Evolutionary conservation across 2,797 vertebrate species (phyloP), one percentile per base, ranked within the genome.

Genomic region (Mormyrops attenuatus): DNA sequence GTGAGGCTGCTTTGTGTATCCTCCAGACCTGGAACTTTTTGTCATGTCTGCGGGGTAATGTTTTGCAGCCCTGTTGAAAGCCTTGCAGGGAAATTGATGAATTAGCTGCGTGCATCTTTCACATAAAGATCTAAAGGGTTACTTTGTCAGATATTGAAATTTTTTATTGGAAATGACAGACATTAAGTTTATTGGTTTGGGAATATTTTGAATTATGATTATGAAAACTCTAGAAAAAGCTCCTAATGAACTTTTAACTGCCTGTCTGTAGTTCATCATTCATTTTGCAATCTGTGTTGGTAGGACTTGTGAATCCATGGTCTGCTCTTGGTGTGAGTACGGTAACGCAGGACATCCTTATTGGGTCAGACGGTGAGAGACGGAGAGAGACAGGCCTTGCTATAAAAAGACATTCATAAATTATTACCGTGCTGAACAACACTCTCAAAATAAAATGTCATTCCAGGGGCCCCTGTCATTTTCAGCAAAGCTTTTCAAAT

Each of bases 371-470:
- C 20, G 3, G 6, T 22, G 80, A 44, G 77, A n/a, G 80, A 49
- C 4, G 38, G 73, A 22, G 41, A 41, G 38, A 22, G 15, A 82
- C 6, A 4, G 44, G n/a, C 80, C 20, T 9, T 22, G 80, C 91
- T 87, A 57, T 85, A n/a, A 89, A 60, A 85, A 66, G 47, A 69
- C 73, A 66, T 90, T 89, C 88, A 90, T 92, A 77, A 92, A 91
- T 92, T 90, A 91, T 91, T 91, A 66, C 90, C 73, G 85, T 57
- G 88, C 77, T 69, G 87, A 91, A 89, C 89, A 89, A 91, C 90
- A 91, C 84, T 66, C 26, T 38, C 17, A 26, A 41, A 88, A 90
- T 47, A 49, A 89, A 88, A 92, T 91, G 88, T 86, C 77, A 55
- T 41, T 86, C 87, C 34, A 22, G 15, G 3, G 85, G 53, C 52